Evolutionary conservation across 2,797 vertebrate genomes (phyloP).

Genomic region (Nannoperca obscura): DNA sequence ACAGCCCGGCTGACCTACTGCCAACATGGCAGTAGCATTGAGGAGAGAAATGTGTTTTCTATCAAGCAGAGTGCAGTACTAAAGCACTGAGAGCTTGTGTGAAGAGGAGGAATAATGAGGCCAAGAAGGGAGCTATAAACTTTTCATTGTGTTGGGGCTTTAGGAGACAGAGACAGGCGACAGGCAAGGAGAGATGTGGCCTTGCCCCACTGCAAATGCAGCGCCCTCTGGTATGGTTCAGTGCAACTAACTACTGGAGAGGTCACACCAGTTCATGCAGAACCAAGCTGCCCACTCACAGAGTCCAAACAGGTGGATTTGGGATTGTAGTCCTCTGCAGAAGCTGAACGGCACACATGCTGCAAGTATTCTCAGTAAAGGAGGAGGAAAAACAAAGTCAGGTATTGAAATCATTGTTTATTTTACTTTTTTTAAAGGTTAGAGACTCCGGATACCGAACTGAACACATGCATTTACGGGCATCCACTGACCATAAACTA

Average conservation of each 20-base stretch:
- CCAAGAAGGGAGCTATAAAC: conserved; percentile 78
- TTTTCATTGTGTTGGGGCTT: conserved; percentile 75
- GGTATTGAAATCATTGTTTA: conserved; percentile 14
- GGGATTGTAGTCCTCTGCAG: conserved; percentile 12
- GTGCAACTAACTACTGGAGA: conserved; percentile 34
- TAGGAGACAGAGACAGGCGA: conserved; percentile 60
- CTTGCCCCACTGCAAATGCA: conserved; percentile 43
- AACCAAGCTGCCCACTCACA: background rate
- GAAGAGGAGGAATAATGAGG: conserved; percentile 66
- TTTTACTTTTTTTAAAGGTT: conserved; percentile 14
- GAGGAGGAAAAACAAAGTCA: conserved; percentile 8
- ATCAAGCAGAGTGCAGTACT: conserved; percentile 66
- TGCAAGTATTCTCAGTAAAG: conserved; percentile 34
- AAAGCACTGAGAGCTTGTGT: conserved; percentile 48
- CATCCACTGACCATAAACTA: conserved; percentile 57
- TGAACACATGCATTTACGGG: conserved; percentile 47
- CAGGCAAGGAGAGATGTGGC: conserved; percentile 57
- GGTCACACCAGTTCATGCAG: conserved; percentile 64
- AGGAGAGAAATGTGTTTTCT: conserved; percentile 78
- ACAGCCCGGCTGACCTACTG: conserved; percentile 55
- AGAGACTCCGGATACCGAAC: conserved; percentile 12
- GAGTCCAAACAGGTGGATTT: conserved; percentile 20
- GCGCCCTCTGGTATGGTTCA: conserved; percentile 50
- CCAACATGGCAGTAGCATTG: conserved; percentile 54
- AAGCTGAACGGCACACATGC: conserved; percentile 7